These are phyloP conservation scores for Valencia hispanica DNA, from an alignment of 2,797 vertebrate species.

Conservation along the genomic window DNA sequence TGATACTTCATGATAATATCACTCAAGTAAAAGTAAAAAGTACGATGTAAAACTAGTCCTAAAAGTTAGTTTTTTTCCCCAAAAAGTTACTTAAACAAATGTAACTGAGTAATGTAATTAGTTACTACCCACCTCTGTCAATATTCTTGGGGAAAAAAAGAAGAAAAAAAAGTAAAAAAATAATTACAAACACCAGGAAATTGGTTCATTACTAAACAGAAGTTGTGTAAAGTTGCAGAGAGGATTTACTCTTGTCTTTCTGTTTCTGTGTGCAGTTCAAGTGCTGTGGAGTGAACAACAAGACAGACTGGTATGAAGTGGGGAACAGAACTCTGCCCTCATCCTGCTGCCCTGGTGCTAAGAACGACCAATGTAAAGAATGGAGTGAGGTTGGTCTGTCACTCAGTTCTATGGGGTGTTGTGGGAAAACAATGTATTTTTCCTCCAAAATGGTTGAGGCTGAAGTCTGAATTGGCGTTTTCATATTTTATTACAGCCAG, in stretches of 20 bases:
- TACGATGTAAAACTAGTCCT: no score
- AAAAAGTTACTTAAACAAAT: no score
- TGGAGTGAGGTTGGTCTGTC: slow-evolving; percentile 80
- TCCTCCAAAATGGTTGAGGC: no score
- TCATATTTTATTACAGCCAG: no score
- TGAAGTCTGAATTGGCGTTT: no score
- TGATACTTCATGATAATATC: no score
- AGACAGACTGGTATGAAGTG: slow-evolving; percentile 78
- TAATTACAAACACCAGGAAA: no score
- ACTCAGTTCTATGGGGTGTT: neutral
- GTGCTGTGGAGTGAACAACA: slow-evolving; percentile 82
- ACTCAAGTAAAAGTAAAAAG: no score
- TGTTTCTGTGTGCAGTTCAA: slow-evolving; percentile 74
- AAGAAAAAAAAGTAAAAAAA: neutral
- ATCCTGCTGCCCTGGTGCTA: slow-evolving; percentile 76
- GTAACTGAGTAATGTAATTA: no score
- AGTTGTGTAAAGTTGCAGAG: neutral
- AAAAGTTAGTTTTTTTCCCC: no score
- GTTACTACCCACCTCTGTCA: no score
- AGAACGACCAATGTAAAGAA: slow-evolving; percentile 54
- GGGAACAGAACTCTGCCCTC: slow-evolving; percentile 69
- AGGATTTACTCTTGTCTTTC: neutral
- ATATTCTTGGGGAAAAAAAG: neutral
- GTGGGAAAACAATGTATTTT: no score
- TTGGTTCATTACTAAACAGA: neutral